These are phyloP conservation scores for Drosophila pseudotalamancana DNA, from an alignment of 2,888 invertebrate genomes.

Conservation along the genomic window DNA sequence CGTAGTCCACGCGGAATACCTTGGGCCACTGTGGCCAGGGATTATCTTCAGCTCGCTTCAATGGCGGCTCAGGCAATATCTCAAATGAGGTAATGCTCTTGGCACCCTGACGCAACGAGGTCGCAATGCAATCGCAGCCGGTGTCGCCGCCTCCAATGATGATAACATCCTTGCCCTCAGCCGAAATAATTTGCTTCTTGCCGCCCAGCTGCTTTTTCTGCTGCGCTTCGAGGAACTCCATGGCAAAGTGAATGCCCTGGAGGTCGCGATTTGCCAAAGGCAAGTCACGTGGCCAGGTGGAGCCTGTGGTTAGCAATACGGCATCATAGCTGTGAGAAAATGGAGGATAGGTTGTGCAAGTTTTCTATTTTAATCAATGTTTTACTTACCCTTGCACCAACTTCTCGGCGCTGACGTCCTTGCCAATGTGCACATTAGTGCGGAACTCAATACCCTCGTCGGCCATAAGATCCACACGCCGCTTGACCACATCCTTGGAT, in stretches of 20 bases:
- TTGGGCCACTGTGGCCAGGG: constrained; percentile 99
- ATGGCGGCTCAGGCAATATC: constrained; percentile 96
- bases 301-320: constrained; percentile 94
- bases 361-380: not conserved
- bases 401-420: constrained; percentile 92
- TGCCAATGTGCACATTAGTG: constrained; percentile 95
- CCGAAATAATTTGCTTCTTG: constrained; percentile 87
- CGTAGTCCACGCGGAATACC: constrained; percentile 98
- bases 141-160: constrained; percentile 96
- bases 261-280: constrained; percentile 94
- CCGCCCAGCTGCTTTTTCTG: constrained; percentile 96
- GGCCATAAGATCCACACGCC: constrained; percentile 93
- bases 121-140: constrained; percentile 99
- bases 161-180: constrained; percentile 97
- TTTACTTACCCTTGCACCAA: constrained; percentile 86
- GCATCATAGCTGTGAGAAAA: constrained; percentile 89
- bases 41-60: constrained; percentile 92
- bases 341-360: not conserved
- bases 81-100: constrained; percentile 95
- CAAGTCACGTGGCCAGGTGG: constrained; percentile 98
- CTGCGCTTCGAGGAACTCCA: constrained; percentile 98
- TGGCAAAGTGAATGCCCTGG: constrained; percentile 98
- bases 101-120: constrained; percentile 97
- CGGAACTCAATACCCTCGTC: constrained; percentile 96
- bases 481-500: constrained; percentile 95